phyloP scores from a whole-genome alignment of 2,113 vertebrate species.

The Siphamia tubifer region DNA sequence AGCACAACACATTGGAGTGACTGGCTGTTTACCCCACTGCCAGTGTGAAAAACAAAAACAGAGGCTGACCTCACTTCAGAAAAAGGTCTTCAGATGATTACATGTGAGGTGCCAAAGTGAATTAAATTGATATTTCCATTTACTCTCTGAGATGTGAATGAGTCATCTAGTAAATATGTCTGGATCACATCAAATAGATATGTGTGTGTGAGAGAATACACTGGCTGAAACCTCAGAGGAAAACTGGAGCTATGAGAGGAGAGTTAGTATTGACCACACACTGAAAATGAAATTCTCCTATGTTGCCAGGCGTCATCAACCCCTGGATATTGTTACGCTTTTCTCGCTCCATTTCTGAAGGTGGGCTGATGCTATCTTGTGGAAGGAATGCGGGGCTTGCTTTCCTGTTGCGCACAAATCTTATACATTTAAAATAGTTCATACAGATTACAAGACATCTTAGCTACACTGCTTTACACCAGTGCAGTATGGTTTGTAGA shows the following conservation, averaged over 20 bases:
- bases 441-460: neutral
- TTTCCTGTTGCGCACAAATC: neutral
- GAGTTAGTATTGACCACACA: conserved; percentile 11
- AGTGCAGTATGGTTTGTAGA: too few species aligned
- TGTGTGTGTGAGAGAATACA: neutral
- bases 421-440: too few species aligned
- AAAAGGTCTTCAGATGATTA: neutral
- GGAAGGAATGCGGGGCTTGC: neutral
- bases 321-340: neutral
- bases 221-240: neutral
- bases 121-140: neutral
- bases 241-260: conserved; percentile 17
- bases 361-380: neutral
- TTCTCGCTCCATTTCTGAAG: neutral
- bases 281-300: conserved; percentile 1
- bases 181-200: conserved; percentile 23
- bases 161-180: conserved; percentile 44
- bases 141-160: conserved; percentile 21
- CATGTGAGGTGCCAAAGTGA: neutral
- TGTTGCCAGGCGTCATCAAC: neutral
- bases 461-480: too few species aligned
- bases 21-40: conserved; percentile 4
- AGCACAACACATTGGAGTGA: neutral
- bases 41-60: neutral
- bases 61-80: neutral